Evolutionary conservation across 2,888 invertebrate species (phyloP).

Genomic region (Hipparchia sbordonii): DNA sequence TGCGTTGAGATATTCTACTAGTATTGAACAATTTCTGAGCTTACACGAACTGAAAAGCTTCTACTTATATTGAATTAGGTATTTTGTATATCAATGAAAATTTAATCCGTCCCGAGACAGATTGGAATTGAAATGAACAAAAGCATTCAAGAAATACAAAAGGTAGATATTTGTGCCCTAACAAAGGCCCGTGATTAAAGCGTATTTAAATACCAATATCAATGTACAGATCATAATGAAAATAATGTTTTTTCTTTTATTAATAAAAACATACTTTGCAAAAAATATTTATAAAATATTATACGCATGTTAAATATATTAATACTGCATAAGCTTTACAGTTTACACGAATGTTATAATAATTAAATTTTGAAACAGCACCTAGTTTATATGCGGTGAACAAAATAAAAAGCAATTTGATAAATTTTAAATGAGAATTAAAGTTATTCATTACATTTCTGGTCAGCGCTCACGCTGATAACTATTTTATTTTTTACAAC

Average conservation of each 20-base stretch:
- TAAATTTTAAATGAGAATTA: constrained; percentile 39
- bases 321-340: not conserved
- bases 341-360: not conserved
- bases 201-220: constrained; percentile 17
- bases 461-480: constrained; percentile 18
- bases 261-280: not conserved
- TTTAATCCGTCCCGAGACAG: constrained; percentile 52
- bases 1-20: not conserved
- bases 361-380: constrained; percentile 6
- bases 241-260: not conserved
- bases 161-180: constrained; percentile 29
- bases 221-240: constrained; percentile 9
- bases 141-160: constrained; percentile 42
- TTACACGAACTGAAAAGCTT: not conserved
- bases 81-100: constrained; percentile 32
- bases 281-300: not conserved
- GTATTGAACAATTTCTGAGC: not conserved
- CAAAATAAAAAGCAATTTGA: constrained; percentile 27
- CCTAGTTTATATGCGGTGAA: constrained; percentile 1
- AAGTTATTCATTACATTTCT: constrained; percentile 37
- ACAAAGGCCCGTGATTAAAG: constrained; percentile 53
- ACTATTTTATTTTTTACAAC: not conserved
- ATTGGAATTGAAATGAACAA: constrained; percentile 58
- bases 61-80: constrained; percentile 31
- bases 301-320: not conserved